Base-by-base conservation (phyloP, 2,113 vertebrate species). In the Enhydra lutris region DNA sequence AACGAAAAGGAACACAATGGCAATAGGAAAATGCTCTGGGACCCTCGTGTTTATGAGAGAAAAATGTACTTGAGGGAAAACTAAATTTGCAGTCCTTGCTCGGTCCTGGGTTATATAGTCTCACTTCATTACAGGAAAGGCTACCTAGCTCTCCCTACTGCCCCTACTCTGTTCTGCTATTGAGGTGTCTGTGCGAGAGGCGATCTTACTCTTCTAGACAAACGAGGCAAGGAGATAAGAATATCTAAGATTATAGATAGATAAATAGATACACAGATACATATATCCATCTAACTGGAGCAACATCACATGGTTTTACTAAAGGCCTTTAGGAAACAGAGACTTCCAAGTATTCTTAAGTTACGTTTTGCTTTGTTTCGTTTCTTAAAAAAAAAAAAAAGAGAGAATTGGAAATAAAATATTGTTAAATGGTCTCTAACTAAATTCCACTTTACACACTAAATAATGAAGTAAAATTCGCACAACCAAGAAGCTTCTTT, bases 401-500 rank as follows among this genome's bases (percentile, higher is more conserved):
- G 10, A 45, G 47, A 20, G 74, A 88, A 23, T 69, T 85, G 15
- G 15, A 86, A 84, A 91, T 61, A 81, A 94, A 90, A 82, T 42
- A 52, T 69, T 87, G 21, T 20, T 63, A 82, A 52, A 52, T 52
- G 15, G 74, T 39, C 76, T 85, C 52, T 57, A 63, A 84, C 24
- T 69, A 94, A 95, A 92, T 94, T 85, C 45, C 20, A 39, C 76
- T 94, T 73, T 83, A 76, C 74, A 74, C 14, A 65, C 29, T 67
- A 97, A 76, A 59, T 55, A 65, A 84, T 18, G n/a, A 87, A 88
- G 67, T 82, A 90, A 55, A 78, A 13, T 26, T 10, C 52, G 76
- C 20, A 74, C 31, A 21, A 45, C 42, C 95, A 88, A 57, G 36
- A 94, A 59, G 36, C 45, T 52, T 52, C 50, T 52, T 79, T 55